Conservation (phyloP, 2,113 vertebrate genomes). For the Ctenodactylus gundi region DNA sequence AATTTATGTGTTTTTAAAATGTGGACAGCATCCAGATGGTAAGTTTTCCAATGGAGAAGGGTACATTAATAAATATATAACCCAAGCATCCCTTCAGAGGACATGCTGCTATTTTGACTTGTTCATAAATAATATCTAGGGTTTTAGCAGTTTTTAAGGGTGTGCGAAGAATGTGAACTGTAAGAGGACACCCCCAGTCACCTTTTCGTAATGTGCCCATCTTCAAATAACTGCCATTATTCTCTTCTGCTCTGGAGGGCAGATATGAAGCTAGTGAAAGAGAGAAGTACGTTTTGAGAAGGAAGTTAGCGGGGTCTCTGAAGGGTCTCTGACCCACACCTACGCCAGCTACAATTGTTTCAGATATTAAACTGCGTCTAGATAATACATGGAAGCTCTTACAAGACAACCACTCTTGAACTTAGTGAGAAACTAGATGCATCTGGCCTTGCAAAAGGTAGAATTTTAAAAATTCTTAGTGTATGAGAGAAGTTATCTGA, state of each 20-base stretch:
- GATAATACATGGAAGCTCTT: not conserved
- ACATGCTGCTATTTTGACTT: slow-evolving; percentile 59
- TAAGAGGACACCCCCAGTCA: slow-evolving; percentile 2
- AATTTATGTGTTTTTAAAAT: slow-evolving; percentile 75
- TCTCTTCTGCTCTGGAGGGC: not conserved
- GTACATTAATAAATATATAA: slow-evolving; percentile 76
- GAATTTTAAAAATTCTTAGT: not conserved
- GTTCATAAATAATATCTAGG: slow-evolving; percentile 71
- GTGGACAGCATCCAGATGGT: slow-evolving; percentile 76
- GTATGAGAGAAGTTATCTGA: not conserved
- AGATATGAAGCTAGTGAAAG: not conserved
- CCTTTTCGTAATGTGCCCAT: slow-evolving; percentile 36
- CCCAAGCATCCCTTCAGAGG: slow-evolving; percentile 57
- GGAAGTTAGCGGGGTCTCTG: not conserved
- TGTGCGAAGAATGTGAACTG: slow-evolving; percentile 4
- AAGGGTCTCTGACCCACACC: not conserved
- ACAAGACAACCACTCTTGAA: not conserved
- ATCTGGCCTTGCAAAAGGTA: not conserved
- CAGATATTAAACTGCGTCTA: not conserved
- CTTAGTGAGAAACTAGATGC: not conserved
- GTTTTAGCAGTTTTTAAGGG: slow-evolving; percentile 22
- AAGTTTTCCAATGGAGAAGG: slow-evolving; percentile 56
- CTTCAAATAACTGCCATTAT: not conserved
- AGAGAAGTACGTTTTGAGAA: not conserved
- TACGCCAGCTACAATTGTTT: not conserved